phyloP scores from a whole-genome alignment of 2,113 vertebrate species.

The Perccottus glenii region DNA sequence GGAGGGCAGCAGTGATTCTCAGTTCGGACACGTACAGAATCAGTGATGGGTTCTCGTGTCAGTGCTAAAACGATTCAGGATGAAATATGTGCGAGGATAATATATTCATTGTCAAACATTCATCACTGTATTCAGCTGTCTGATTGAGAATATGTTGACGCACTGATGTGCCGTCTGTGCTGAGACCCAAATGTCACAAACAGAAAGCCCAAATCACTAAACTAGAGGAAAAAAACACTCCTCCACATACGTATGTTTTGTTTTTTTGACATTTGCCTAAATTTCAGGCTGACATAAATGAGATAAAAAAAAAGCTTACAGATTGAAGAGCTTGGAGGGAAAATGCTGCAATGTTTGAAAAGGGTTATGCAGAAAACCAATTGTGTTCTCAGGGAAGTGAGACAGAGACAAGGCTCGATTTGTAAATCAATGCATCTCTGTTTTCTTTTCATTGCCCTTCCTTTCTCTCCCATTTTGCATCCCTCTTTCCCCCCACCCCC shows the following conservation, averaged over 20 bases:
- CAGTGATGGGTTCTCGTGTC: background rate
- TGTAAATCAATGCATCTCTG: conserved; percentile 58
- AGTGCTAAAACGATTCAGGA: conserved; percentile 1
- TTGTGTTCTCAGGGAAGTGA: conserved; percentile 12
- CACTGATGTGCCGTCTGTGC: background rate
- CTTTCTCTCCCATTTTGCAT: conserved; percentile 6
- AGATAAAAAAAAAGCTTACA: conserved; percentile 6
- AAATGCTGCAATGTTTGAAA: conserved; percentile 19
- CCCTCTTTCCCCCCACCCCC: background rate
- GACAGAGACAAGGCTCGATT: conserved; percentile 54
- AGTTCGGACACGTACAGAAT: background rate
- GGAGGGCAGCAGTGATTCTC: conserved; percentile 69
- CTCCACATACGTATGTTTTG: conserved; percentile 15
- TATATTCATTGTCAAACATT: conserved; percentile 15
- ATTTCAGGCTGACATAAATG: conserved; percentile 33
- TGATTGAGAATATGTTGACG: conserved; percentile 19
- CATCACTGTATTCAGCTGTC: conserved; percentile 16
- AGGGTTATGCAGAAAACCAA: conserved; percentile 15
- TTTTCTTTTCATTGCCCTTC: conserved; percentile 29
- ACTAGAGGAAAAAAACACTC: conserved; percentile 5
- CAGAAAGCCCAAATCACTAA: conserved; percentile 14
- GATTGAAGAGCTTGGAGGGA: background rate
- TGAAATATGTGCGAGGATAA: conserved; percentile 7
- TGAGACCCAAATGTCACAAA: conserved; percentile 8
- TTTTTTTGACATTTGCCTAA: conserved; percentile 26